Base-by-base conservation (phyloP, 1,140 invertebrate genomes). In the Andricus grossulariae region DNA sequence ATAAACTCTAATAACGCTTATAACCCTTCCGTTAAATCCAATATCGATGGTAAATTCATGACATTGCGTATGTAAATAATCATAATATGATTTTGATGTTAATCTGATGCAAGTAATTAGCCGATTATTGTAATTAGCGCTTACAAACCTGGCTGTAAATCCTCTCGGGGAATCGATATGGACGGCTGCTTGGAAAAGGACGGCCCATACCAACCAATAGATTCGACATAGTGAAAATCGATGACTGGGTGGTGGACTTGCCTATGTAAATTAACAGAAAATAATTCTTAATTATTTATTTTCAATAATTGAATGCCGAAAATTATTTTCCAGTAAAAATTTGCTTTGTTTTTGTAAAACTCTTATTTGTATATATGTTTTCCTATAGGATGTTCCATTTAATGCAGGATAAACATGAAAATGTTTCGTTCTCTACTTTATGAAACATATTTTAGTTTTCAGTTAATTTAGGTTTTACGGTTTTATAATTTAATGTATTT, bases 171-270 rank as follows among this genome's bases (percentile, higher is more conserved):
- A 98, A 91, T 99, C 98, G 66, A 98, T 97, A 87, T 98, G 97
- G 10, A 99, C 98, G 55, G 98, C 97, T 32, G 98, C 98, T 91
- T 97, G 97, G 92, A 99, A 99, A 18, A 99, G 93, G 50, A 99
- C 97, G n/a, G 98, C 97, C 98, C 98, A 99, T n/a, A 99, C 98
- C 75, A 99, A 93, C 99, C 98, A 99, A 88, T 99, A 98, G 1
- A 98, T 98, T 73, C 98, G 95, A 87, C 98, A 99, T 7, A 99
- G 92, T 1, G 98, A 99, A 92, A 99, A 99, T 78, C 97, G 94
- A 89, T 97, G 95, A 57, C 95, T 95, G 5, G 94, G 93, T 5
- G 94, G 91, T 79, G 94, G 93, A 85, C 94, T 88, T 13, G 84
- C 85, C 92, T 93, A 82, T n/a, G 50, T 51, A 50, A 16, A 78